Evolutionary conservation across 1,140 invertebrate species (phyloP).

Genomic region (Dendroctonus valens): DNA sequence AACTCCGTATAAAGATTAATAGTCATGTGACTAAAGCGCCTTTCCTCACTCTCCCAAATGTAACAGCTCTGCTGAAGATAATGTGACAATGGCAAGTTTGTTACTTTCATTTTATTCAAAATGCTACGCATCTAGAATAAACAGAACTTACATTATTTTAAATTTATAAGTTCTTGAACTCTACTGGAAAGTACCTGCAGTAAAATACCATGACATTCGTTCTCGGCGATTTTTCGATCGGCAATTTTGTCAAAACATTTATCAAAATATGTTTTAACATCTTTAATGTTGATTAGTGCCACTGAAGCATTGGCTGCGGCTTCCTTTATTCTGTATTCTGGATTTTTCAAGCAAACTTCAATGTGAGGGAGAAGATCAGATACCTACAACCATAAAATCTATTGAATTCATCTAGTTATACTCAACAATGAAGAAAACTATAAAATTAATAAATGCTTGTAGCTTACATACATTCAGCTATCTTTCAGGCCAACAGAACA

Average conservation of each 20-base stretch:
- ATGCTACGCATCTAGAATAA: slow-evolving; percentile 36
- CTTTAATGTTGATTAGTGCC: slow-evolving; percentile 57
- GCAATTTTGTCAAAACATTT: slow-evolving; percentile 45
- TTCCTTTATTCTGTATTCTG: slow-evolving; percentile 63
- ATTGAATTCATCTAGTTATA: too few species aligned
- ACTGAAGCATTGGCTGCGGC: slow-evolving; percentile 66
- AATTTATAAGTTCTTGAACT: neutral
- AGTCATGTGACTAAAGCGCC: slow-evolving; percentile 37
- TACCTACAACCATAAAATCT: slow-evolving; percentile 46
- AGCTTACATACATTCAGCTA: too few species aligned
- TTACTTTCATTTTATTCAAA: slow-evolving; percentile 26
- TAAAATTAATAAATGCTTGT: neutral
- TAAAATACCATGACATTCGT: slow-evolving; percentile 56
- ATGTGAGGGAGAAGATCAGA: slow-evolving; percentile 52
- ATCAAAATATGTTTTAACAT: slow-evolving; percentile 41
- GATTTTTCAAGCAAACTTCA: slow-evolving; percentile 56
- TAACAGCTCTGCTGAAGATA: slow-evolving; percentile 32
- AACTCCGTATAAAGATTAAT: slow-evolving; percentile 38
- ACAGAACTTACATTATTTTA: neutral
- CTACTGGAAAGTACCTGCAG: slow-evolving; percentile 51
- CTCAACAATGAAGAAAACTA: too few species aligned
- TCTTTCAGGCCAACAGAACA: too few species aligned
- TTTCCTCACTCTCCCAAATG: slow-evolving; percentile 33
- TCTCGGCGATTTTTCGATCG: slow-evolving; percentile 47
- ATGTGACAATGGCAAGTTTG: slow-evolving; percentile 32